Base-by-base conservation (phyloP, 2,113 vertebrate genomes). In the Tenebrosternarchus preto region DNA sequence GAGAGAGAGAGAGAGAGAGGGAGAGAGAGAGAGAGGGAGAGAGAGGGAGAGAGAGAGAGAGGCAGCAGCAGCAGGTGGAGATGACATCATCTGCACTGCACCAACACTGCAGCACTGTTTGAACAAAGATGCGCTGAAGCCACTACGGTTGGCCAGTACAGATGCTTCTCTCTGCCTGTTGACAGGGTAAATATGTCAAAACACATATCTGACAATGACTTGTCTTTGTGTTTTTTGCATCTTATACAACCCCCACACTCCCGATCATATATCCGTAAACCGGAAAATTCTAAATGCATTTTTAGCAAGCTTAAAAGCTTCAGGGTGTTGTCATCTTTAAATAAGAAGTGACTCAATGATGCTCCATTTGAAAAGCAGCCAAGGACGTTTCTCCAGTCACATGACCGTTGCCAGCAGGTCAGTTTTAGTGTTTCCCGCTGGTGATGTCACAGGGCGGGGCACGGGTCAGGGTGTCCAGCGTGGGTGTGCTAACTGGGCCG, bases 81-180 rank as follows among this genome's bases (percentile, higher is more conserved):
- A 89, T 91, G 90, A 92, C 88, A 92, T 91, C 88, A 92, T 90
- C 82, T 87, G 85, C 90, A 92, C 89, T 92, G 92, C 92, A 92
- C 91, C 88, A 92, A 85, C 88, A 90, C 89, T 90, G 88, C 92
- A 91, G 89, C 86, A 88, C 80, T 82, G 50, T 63, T 83, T 81
- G 86, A 89, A 90, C 86, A 88, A 91, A 90, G 85, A 84, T 80
- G 88, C 87, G 89, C 85, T 80, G 78, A 63, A 72, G 67, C 82
- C 36, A 68, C 59, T 64, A 78, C n/a, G 63, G 46, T 59, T 70
- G 20, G 75, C 67, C 73, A 82, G 56, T 53, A 67, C 71, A 31
- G 68, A 81, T 15, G 24, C 9, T 76, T 76, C 33, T 83, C 59
- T 76, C 73, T 76, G 76, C 77, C 66, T 74, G 76, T 55, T 31